Evolutionary conservation across 2,113 vertebrate species (phyloP).

Genomic region (Rhodinocichla rosea): DNA sequence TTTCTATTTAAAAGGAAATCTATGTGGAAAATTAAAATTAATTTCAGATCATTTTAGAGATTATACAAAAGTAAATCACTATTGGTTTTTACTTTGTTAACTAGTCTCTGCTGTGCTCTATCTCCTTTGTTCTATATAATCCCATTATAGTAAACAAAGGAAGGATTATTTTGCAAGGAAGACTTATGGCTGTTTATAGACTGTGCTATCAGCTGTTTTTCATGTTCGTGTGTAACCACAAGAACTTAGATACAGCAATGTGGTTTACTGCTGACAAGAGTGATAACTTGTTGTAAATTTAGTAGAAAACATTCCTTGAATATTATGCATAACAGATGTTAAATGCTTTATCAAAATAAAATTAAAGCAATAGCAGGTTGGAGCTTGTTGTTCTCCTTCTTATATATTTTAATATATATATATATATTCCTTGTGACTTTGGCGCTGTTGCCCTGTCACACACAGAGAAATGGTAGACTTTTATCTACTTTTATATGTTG

Average conservation of each 20-base stretch:
- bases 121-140: not conserved
- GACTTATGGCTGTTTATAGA: not conserved
- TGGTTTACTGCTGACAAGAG: not conserved
- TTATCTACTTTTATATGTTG: not conserved
- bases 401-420: not conserved
- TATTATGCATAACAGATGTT: not conserved
- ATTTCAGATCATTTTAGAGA: not conserved
- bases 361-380: not conserved
- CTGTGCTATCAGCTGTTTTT: not conserved
- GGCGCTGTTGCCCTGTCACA: not conserved
- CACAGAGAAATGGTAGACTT: not conserved
- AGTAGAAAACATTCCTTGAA: not conserved
- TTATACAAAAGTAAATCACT: not conserved
- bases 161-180: not conserved
- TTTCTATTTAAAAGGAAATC: not conserved
- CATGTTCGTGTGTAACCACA: not conserved
- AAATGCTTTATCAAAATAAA: not conserved
- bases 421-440: not conserved
- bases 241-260: not conserved
- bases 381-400: not conserved
- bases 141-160: not conserved
- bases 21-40: not conserved
- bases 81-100: not conserved
- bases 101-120: not conserved
- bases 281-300: not conserved